These are phyloP conservation scores for Aphrophora alni DNA, from an alignment of 2,888 invertebrate genomes.

Conservation along the genomic window DNA sequence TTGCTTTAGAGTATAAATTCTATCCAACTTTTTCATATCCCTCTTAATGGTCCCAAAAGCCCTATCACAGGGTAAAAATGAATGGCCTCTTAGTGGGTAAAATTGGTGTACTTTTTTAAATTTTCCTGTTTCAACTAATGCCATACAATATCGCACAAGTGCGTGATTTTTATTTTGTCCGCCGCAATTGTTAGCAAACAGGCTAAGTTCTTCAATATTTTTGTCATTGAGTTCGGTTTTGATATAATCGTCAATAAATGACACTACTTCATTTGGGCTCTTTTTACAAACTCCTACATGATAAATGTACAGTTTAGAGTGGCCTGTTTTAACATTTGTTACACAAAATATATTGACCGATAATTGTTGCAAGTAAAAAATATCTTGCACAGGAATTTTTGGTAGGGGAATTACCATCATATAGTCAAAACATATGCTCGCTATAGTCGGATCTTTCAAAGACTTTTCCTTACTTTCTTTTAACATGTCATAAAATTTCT, in stretches of 20 bases:
- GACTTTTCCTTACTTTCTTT: not conserved
- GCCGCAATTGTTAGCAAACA: conserved; percentile 25
- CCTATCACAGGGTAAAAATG: no score
- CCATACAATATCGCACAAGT: not conserved
- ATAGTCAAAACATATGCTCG: conserved; percentile 13
- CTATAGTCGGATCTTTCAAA: not conserved
- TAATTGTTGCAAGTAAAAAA: conserved; percentile 12
- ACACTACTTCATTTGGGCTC: conserved; percentile 14
- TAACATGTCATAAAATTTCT: conserved; percentile 3
- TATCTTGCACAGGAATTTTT: conserved; percentile 17
- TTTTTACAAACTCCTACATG: conserved; percentile 25
- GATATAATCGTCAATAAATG: not conserved
- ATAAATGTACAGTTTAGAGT: not conserved
- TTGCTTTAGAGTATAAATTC: no score
- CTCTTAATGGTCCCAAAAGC: no score
- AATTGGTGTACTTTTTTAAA: conserved; percentile 21
- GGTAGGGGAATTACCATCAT: not conserved
- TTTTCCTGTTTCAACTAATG: conserved; percentile 4
- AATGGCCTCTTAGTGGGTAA: conserved; percentile 15
- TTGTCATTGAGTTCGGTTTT: not conserved
- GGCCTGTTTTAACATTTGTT: not conserved
- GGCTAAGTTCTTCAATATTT: not conserved
- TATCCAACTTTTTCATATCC: no score
- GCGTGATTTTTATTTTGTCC: conserved; percentile 33
- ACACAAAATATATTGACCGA: not conserved